A percentile compares a stretch with the other conserved stretches of the same genome.
phyloP scores from a whole-genome alignment of 53 echinoderm and acorn worm genomes.

The Luidia sarsii region DNA sequence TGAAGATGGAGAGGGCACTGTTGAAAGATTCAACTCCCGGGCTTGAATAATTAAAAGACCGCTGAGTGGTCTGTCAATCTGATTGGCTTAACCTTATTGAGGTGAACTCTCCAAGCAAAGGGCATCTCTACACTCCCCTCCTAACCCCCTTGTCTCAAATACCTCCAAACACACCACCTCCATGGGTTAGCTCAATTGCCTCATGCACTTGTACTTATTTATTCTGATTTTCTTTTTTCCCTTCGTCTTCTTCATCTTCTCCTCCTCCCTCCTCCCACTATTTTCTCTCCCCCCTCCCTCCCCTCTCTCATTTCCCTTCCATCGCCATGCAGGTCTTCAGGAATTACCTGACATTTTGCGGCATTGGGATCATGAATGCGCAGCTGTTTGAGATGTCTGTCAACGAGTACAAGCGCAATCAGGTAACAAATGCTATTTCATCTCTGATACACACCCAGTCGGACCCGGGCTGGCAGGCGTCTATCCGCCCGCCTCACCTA shows the following conservation, averaged over 20 bases:
- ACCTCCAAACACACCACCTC: no score
- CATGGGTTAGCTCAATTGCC: no score
- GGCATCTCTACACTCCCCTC: no score
- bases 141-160: no score
- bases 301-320: background rate
- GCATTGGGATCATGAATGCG: conserved; percentile 99
- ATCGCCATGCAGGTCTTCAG: conserved; percentile 79
- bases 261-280: background rate
- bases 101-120: no score
- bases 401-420: conserved; percentile 99
- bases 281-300: background rate
- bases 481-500: background rate
- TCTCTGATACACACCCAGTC: background rate
- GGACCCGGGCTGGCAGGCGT: background rate
- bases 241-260: background rate
- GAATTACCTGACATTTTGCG: conserved; percentile 99
- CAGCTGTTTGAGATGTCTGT: conserved; percentile 99
- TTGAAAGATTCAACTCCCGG: no score
- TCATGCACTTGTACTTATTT: no score
- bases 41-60: no score
- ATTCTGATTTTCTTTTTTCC: conserved; percentile 7
- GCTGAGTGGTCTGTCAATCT: no score
- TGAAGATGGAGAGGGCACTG: no score
- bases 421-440: conserved; percentile 63
- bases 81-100: no score